These are phyloP conservation scores for Drosophila dives DNA, from an alignment of 2,888 invertebrate species.

Conservation along the genomic window DNA sequence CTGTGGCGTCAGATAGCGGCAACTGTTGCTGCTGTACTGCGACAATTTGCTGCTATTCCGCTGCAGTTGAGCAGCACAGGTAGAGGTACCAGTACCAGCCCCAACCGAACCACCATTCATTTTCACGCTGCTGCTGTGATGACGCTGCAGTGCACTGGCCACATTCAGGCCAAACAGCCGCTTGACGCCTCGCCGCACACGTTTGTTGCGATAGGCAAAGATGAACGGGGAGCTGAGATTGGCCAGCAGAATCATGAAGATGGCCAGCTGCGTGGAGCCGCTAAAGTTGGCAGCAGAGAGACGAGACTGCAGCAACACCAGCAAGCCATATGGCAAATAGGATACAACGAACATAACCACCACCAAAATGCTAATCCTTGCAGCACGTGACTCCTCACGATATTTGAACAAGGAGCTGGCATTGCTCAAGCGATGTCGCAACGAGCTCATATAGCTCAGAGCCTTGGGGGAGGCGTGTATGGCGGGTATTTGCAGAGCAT, in stretches of 20 bases:
- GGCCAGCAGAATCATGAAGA: constrained; percentile 84
- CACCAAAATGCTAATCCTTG: constrained; percentile 90
- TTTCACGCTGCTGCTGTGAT: constrained; percentile 80
- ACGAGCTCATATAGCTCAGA: constrained; percentile 87
- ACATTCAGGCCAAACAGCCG: constrained; percentile 83
- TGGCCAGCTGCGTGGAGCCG: constrained; percentile 82
- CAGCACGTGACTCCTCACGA: constrained; percentile 95
- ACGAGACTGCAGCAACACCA: constrained; percentile 83
- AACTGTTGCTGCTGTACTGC: constrained; percentile 84
- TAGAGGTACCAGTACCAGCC: constrained; percentile 34
- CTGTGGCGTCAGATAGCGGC: constrained; percentile 83
- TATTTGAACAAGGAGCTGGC: constrained; percentile 93
- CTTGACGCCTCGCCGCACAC: constrained; percentile 84
- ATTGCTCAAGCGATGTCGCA: constrained; percentile 92
- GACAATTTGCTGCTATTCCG: constrained; percentile 84
- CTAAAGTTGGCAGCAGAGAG: constrained; percentile 82
- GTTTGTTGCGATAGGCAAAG: constrained; percentile 85
- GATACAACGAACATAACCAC: constrained; percentile 85
- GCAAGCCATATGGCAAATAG: constrained; percentile 84
- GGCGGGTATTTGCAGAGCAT: constrained; percentile 82
- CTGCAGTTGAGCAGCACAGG: constrained; percentile 75
- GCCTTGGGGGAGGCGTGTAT: constrained; percentile 85
- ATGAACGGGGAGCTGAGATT: constrained; percentile 85
- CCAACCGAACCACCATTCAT: constrained; percentile 48
- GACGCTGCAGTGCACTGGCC: constrained; percentile 76